phyloP scores from a whole-genome alignment of 2,113 vertebrate species.

The Carlito syrichta region DNA sequence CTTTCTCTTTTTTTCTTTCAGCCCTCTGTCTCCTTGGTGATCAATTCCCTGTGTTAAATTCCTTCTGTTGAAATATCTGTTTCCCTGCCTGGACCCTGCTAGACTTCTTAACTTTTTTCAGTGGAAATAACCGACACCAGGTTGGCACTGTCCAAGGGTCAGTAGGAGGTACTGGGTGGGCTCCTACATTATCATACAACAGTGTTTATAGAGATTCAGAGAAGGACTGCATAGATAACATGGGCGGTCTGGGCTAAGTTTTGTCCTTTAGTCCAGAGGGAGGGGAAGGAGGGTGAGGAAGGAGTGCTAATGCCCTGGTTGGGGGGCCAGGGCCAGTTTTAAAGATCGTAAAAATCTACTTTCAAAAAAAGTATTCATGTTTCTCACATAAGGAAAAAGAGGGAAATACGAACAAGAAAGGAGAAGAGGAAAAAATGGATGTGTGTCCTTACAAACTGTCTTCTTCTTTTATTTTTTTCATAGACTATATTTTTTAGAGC shows the following conservation, averaged over 20 bases:
- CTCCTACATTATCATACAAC: too few relatives aligned
- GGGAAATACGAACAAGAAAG: background rate
- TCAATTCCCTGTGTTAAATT: background rate
- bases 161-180: accelerated
- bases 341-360: background rate
- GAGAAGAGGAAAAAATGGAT: background rate
- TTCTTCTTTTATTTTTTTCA: background rate
- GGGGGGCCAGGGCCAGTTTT: background rate
- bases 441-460: background rate
- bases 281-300: too few relatives aligned
- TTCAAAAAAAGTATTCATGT: background rate
- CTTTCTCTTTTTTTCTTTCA: background rate
- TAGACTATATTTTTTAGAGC: background rate
- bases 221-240: accelerated
- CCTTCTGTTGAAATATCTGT: background rate
- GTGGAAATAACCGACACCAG: background rate
- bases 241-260: background rate
- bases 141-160: background rate
- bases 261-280: background rate
- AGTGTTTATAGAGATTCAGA: background rate
- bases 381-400: background rate
- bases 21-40: background rate
- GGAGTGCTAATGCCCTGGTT: background rate
- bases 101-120: background rate
- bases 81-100: background rate